Conservation (phyloP, 2,888 invertebrate species). For the Drosophila limbata region DNA sequence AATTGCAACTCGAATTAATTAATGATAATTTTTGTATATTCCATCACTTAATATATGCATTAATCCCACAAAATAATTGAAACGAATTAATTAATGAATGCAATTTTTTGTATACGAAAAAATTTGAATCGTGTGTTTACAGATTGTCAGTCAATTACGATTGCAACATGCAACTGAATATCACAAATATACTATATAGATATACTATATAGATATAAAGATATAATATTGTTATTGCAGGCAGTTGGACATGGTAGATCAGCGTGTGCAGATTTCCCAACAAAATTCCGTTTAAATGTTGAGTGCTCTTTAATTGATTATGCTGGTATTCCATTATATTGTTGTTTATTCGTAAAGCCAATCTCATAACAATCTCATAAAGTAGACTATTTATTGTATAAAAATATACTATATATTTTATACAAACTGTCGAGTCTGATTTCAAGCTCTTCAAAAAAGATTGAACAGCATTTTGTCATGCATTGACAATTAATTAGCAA, state of each 20-base stretch:
- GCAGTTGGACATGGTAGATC: conserved; percentile 35
- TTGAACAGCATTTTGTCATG: conserved; percentile 76
- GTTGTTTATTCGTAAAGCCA: conserved; percentile 32
- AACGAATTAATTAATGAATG: conserved; percentile 26
- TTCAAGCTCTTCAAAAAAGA: conserved; percentile 16
- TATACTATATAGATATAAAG: background rate
- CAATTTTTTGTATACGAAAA: conserved; percentile 32
- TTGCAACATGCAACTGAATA: conserved; percentile 22
- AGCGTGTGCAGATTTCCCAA: conserved; percentile 50
- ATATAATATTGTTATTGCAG: conserved; percentile 4
- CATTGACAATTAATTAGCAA: conserved; percentile 54
- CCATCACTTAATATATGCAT: conserved; percentile 3
- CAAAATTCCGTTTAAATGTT: conserved; percentile 80
- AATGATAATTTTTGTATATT: conserved; percentile 27
- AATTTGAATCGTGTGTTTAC: conserved; percentile 57
- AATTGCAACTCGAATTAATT: conserved; percentile 11
- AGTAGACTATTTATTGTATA: conserved; percentile 4
- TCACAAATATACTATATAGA: background rate
- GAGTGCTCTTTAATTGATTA: conserved; percentile 68
- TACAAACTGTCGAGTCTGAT: conserved; percentile 4
- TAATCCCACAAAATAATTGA: conserved; percentile 12
- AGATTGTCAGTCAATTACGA: conserved; percentile 58
- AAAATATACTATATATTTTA: background rate
- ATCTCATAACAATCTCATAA: conserved; percentile 30
- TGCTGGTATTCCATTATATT: conserved; percentile 55